A percentile compares a stretch with the other conserved stretches of the same genome.
Evolutionary conservation across 1,140 invertebrate species (phyloP).

Genomic region (Danaus melanippus): DNA sequence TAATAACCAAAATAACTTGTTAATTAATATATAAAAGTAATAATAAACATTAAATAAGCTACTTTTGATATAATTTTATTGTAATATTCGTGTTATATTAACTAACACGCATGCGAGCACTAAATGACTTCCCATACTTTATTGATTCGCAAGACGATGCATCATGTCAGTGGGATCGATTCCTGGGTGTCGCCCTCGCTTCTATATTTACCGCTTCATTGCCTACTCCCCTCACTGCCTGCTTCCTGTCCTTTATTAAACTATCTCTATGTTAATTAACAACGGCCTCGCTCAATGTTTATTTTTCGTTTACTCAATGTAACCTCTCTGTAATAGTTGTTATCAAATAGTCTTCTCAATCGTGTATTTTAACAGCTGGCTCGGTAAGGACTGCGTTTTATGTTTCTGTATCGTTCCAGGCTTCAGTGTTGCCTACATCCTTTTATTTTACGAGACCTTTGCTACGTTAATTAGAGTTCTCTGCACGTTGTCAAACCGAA

Average conservation of each 20-base stretch:
- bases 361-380: conserved; percentile 32
- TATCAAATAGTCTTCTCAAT: conserved; percentile 8
- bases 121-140: conserved; percentile 36
- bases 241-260: conserved; percentile 71
- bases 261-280: conserved; percentile 72
- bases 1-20: too few species aligned
- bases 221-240: conserved; percentile 61
- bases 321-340: conserved; percentile 23
- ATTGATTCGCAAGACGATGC: conserved; percentile 58
- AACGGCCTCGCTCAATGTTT: conserved; percentile 62
- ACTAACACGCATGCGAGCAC: conserved; percentile 9
- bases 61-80: too few species aligned
- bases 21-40: too few species aligned
- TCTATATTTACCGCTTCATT: conserved; percentile 72
- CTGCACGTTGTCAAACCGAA: conserved; percentile 52
- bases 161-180: conserved; percentile 59
- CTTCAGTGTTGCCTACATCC: conserved; percentile 39
- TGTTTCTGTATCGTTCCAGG: conserved; percentile 23
- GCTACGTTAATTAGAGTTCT: conserved; percentile 62
- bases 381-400: conserved; percentile 26
- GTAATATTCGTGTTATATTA: too few species aligned
- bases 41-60: too few species aligned
- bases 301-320: conserved; percentile 57
- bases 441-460: conserved; percentile 60
- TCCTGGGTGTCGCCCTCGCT: conserved; percentile 56